A percentile compares a stretch with the other conserved stretches of the same genome.
These are phyloP conservation scores for Cheilosia impressa DNA, from an alignment of 2,888 invertebrate genomes.

Conservation along the genomic window DNA sequence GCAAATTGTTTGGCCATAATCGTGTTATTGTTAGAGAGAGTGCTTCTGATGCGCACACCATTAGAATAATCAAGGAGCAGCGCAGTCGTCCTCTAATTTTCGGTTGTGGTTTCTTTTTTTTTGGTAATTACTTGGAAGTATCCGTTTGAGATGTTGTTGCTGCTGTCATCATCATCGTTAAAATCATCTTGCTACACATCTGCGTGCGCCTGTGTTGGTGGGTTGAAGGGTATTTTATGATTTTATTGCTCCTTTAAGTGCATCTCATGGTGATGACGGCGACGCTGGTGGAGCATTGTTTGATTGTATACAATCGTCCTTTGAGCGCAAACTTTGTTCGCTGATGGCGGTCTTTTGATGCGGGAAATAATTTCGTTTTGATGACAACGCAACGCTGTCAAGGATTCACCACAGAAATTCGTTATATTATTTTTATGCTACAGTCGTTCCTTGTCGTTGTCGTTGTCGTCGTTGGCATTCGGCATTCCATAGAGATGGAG, in stretches of 20 bases:
- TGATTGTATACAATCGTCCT: conserved; percentile 28
- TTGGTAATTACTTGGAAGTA: conserved; percentile 45
- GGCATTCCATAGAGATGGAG: conserved; percentile 78
- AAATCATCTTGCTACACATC: neutral
- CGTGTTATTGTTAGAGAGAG: conserved; percentile 57
- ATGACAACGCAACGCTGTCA: conserved; percentile 52
- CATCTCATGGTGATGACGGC: conserved; percentile 40
- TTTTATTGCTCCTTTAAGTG: conserved; percentile 61
- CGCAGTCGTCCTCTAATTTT: neutral
- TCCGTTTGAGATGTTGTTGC: conserved; percentile 28
- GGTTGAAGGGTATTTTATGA: conserved; percentile 31
- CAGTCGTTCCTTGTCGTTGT: neutral
- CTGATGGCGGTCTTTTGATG: conserved; percentile 34
- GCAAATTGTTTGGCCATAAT: conserved; percentile 72
- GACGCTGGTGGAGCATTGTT: conserved; percentile 12
- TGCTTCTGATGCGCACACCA: conserved; percentile 60
- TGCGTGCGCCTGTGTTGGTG: neutral
- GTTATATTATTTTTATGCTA: conserved; percentile 46
- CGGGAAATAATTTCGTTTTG: conserved; percentile 65
- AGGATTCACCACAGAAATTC: conserved; percentile 40
- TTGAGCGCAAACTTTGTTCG: conserved; percentile 27
- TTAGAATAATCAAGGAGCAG: conserved; percentile 55
- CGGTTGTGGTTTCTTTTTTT: conserved; percentile 13
- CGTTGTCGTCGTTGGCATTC: conserved; percentile 12
- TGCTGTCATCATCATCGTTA: conserved; percentile 43